Percentiles rank a stretch among this genome's conserved stretches.
Conservation (phyloP, 2,888 invertebrate species). For the Epinotia demarniana region DNA sequence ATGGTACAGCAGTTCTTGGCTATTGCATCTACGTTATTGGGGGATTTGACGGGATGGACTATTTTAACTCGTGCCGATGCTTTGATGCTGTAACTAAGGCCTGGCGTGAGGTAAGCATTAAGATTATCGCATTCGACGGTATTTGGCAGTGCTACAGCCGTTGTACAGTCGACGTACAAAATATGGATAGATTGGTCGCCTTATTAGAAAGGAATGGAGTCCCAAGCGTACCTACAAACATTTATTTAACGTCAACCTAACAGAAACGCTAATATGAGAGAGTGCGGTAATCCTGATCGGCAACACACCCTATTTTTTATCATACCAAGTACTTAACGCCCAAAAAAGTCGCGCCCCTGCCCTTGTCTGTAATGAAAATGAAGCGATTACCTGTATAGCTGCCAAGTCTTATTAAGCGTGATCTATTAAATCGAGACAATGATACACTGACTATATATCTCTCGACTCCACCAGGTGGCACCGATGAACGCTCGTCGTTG, state of each 20-base stretch:
- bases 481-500: constrained; percentile 96
- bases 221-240: too few relatives aligned
- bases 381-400: too few relatives aligned
- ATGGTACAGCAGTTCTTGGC: constrained; percentile 95
- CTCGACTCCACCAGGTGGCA: constrained; percentile 82
- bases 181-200: too few relatives aligned
- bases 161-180: too few relatives aligned
- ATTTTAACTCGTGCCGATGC: constrained; percentile 94
- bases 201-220: too few relatives aligned
- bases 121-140: not conserved
- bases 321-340: too few relatives aligned
- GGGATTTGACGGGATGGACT: constrained; percentile 96
- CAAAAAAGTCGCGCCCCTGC: too few relatives aligned
- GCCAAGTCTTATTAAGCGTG: not conserved
- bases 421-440: not conserved
- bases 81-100: constrained; percentile 93
- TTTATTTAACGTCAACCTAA: too few relatives aligned
- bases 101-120: constrained; percentile 89
- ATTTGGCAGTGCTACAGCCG: not conserved
- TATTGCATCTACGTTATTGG: constrained; percentile 95
- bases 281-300: too few relatives aligned
- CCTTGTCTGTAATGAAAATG: too few relatives aligned
- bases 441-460: not conserved
- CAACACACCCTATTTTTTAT: too few relatives aligned
- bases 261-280: too few relatives aligned